Evolutionary conservation across 2,888 invertebrate species (phyloP), one percentile per base, ranked within the genome.

Genomic region (Ichneumon xanthorius): DNA sequence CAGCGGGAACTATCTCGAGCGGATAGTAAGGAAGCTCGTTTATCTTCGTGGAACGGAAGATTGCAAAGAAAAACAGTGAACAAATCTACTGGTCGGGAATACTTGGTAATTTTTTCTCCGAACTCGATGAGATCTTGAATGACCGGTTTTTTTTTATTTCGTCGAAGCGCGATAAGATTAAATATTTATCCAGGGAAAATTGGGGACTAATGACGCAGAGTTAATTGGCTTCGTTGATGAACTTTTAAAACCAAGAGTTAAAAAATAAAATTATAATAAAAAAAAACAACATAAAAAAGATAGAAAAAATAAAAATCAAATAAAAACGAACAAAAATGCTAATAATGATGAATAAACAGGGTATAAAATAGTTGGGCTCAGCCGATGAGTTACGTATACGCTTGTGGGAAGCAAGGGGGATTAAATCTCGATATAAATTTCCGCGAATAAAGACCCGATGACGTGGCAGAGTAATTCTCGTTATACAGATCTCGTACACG

Each of bases 401-500:
- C 16, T 30, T 9, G 61, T 63, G 61, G 30, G 61, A 63, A 33
- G 61, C n/a, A 26, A 58, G n/a, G 30, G 16, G 61, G 61, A 63
- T 63, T 63, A 63, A 63, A 63, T 63, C 61, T 63, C 16, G n/a
- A 30, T 30, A 78, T 78, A 55, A 37, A 48, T 45, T 61, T 26
- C 65, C 11, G 53, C 30, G 65, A 80, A 63, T 67, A 50, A 30
- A 78, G 73, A 70, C 45, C 65, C 61, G 77, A 73, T 80, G 65
- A 77, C 77, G 78, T 85, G 71, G 40, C 76, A 58, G 71, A 71
- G 68, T 75, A 79, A 65, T 53, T 71, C 65, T 71, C 71, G 82
- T 77, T 53, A 82, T 77, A 77, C 55, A 82, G 73, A 67, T 19
- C 48, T 33, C 71, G 61, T 26, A 9, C 9, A 22, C 53, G 30